These are phyloP conservation scores for Myotis planiceps DNA, from an alignment of 2,797 vertebrate species.

Conservation along the genomic window DNA sequence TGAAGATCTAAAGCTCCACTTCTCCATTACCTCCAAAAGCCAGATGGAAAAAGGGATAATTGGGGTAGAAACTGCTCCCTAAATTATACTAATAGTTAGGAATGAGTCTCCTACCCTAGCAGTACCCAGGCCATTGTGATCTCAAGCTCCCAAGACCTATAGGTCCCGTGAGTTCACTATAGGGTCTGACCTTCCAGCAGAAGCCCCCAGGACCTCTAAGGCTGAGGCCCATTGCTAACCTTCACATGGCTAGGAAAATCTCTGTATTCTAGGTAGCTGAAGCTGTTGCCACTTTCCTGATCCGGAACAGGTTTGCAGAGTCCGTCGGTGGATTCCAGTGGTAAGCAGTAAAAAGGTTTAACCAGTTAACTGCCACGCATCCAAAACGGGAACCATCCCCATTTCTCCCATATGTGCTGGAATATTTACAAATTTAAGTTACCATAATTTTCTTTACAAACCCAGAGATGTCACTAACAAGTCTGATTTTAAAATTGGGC, in stretches of 20 bases:
- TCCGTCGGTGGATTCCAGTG: constrained; percentile 96
- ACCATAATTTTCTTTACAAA: no score
- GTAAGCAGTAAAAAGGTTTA: constrained; percentile 86
- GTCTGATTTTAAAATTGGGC: no score
- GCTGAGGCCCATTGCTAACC: neutral
- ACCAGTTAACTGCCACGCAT: no score
- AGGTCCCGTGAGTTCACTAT: neutral
- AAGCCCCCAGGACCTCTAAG: neutral
- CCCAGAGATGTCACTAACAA: no score
- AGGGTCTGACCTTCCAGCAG: neutral
- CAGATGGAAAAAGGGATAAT: neutral
- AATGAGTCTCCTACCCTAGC: no score
- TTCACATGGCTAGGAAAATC: neutral
- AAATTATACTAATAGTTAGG: neutral
- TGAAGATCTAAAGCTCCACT: constrained; percentile 21
- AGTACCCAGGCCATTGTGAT: no score
- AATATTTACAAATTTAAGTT: no score
- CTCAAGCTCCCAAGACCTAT: neutral
- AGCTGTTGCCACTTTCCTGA: constrained; percentile 96
- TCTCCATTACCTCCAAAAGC: neutral
- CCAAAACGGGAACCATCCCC: no score
- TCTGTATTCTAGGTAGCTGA: constrained; percentile 93
- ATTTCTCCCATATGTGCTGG: no score
- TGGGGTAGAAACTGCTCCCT: neutral
- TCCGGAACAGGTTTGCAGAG: constrained; percentile 98